A percentile compares a stretch with the other conserved stretches of the same genome.
phyloP scores from a whole-genome alignment of 2,113 vertebrate species.

The Machaerirhynchus nigripectus region DNA sequence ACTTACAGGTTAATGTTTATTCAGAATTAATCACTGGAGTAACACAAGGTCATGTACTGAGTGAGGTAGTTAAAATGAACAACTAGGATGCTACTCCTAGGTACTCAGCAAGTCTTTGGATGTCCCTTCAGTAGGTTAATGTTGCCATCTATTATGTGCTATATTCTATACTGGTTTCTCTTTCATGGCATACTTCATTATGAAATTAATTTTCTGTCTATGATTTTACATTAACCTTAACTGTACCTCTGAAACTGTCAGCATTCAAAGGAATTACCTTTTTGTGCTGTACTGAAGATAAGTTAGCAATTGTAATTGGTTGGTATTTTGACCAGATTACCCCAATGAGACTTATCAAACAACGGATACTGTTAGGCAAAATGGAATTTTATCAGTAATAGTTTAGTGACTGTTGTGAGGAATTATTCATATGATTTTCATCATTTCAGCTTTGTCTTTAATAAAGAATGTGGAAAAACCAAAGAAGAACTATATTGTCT shows the following conservation, averaged over 20 bases:
- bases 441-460: neutral
- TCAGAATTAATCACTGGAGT: neutral
- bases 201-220: slow-evolving; percentile 1
- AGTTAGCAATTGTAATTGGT: neutral
- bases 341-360: neutral
- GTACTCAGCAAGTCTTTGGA: neutral
- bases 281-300: neutral
- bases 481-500: neutral
- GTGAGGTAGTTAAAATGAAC: neutral
- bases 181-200: neutral
- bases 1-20: neutral
- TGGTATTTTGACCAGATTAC: neutral
- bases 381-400: neutral
- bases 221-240: slow-evolving; percentile 11
- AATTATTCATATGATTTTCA: neutral
- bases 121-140: neutral
- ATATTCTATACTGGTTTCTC: neutral
- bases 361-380: neutral
- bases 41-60: neutral
- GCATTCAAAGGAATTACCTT: neutral
- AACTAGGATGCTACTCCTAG: neutral
- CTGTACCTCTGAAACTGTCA: neutral
- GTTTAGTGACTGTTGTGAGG: neutral
- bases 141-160: neutral
- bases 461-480: neutral